A percentile compares a stretch with the other conserved stretches of the same genome.
These are phyloP conservation scores for Saccostrea cuccullata DNA, from an alignment of 1,140 invertebrate genomes.

Conservation along the genomic window DNA sequence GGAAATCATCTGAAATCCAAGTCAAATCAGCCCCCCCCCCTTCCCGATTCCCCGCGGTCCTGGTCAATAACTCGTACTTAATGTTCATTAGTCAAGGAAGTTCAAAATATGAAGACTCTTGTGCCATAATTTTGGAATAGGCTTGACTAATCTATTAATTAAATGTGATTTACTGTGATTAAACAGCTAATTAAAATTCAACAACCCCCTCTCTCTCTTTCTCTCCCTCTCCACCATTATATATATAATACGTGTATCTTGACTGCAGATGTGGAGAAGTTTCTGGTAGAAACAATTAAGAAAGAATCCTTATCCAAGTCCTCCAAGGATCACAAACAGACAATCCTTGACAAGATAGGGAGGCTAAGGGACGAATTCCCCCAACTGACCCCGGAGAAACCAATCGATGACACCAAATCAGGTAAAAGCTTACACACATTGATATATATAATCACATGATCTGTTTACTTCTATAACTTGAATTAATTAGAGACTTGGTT, in stretches of 20 bases:
- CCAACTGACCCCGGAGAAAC: slow-evolving; percentile 44
- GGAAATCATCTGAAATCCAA: too few species aligned
- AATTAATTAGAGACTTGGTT: not conserved
- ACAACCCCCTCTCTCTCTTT: not conserved
- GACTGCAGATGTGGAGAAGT: slow-evolving; percentile 67
- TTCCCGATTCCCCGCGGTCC: too few species aligned
- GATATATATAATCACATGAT: too few species aligned
- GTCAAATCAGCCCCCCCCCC: too few species aligned
- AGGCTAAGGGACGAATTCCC: slow-evolving; percentile 64
- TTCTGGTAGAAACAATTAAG: slow-evolving; percentile 67
- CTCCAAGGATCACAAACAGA: slow-evolving; percentile 59
- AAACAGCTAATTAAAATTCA: too few species aligned
- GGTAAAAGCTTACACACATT: slow-evolving; percentile 17
- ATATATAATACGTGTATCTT: not conserved
- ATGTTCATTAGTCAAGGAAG: too few species aligned
- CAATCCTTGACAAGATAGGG: slow-evolving; percentile 64
- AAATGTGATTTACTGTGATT: too few species aligned
- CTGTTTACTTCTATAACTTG: not conserved
- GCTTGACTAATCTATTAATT: too few species aligned
- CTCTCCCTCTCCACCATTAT: not conserved
- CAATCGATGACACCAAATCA: not conserved
- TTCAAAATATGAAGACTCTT: too few species aligned
- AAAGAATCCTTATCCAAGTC: slow-evolving; percentile 64
- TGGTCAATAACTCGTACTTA: too few species aligned
- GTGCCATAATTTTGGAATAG: too few species aligned